Evolutionary conservation across 2,888 invertebrate genomes (phyloP).

Genomic region (Stenotaenia linearis): DNA sequence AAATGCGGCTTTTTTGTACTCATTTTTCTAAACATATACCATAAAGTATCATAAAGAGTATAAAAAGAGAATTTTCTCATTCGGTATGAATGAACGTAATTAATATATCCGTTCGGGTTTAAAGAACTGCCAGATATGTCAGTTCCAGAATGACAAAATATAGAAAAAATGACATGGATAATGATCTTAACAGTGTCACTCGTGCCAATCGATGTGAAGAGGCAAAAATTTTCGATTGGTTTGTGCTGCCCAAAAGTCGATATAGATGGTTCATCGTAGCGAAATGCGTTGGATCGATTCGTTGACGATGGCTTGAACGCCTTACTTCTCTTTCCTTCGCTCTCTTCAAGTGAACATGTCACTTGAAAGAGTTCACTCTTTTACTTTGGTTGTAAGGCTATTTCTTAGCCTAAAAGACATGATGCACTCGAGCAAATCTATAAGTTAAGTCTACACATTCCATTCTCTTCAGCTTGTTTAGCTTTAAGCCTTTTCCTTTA

Average conservation of each 20-base stretch:
- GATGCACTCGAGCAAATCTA: constrained; percentile 26
- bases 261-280: constrained; percentile 26
- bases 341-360: constrained; percentile 16
- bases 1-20: not conserved
- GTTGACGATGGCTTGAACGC: constrained; percentile 17
- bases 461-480: not conserved
- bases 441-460: not conserved
- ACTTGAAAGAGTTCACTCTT: constrained; percentile 12
- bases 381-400: constrained; percentile 1
- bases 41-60: not conserved
- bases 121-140: not conserved
- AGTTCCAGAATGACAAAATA: not conserved
- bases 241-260: constrained; percentile 18
- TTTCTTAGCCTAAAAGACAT: constrained; percentile 13
- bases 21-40: not conserved
- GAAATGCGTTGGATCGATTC: constrained; percentile 20
- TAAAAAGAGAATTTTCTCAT: not conserved
- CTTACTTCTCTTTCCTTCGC: not conserved
- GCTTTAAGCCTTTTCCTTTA: not conserved
- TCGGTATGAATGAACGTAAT: not conserved
- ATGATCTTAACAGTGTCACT: constrained; percentile 6
- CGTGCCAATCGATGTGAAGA: constrained; percentile 16
- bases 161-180: constrained; percentile 3
- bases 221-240: constrained; percentile 8
- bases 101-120: not conserved